Evolutionary conservation across 1,140 invertebrate species (phyloP), one percentile per base, ranked within the genome.

Genomic region (Callitettix versicolor): DNA sequence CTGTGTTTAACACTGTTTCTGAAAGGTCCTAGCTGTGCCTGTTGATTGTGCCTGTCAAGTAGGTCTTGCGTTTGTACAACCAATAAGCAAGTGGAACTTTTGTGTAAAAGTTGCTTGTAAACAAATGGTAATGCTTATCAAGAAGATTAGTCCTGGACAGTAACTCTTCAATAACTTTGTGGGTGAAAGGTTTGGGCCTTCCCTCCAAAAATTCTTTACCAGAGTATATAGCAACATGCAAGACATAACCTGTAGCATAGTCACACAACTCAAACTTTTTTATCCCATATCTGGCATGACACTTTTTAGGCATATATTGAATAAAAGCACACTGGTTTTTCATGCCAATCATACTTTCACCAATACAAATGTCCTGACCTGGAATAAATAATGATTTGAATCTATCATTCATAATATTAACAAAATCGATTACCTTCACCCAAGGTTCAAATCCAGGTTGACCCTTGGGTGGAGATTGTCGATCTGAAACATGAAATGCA

Each of bases 251-350:
- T 22, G 51, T 42, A 22, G 21, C 22, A 15, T 15, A 20, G 14
- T 53, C 51, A 43, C 51, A 53, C 15, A 53, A 7, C 30, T 53
- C 51, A 26, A 53, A 53, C n/a, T 42, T 53, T 42, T 53, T 53
- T 53, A 53, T 43, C 3, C 51, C 51, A 43, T 22, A 53, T 15
- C 38, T n/a, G 42, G 51, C 51, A 20, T 53, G 50, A 15, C 50
- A 15, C 24, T 53, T 53, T 11, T 53, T 40, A 15, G 33, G 50
- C 30, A 53, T 53, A 40, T 53, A 53, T 33, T 43, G 20, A 15
- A 53, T 53, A 24, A 53, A 53, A 18, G 38, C 24, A 40, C 51
- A 53, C 22, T 40, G 12, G 30, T 53, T 53, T 42, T 53, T 42
- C 51, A 53, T 53, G 11, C 40, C 51, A 24, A 53, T 53, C 38